These are phyloP conservation scores for Phalloptychus januarius DNA, from an alignment of 2,797 vertebrate species.

Conservation along the genomic window DNA sequence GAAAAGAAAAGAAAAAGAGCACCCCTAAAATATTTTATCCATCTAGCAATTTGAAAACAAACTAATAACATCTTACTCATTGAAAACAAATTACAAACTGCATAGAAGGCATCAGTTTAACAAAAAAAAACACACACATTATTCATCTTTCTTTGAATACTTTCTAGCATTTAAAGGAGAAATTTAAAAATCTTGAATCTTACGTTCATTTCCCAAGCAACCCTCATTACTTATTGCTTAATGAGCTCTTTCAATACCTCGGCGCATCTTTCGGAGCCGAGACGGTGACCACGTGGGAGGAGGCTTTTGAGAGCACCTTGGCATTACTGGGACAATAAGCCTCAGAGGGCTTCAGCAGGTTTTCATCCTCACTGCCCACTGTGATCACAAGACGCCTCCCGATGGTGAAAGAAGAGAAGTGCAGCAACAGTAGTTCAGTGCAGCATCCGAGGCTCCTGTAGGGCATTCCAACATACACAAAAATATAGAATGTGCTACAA, in stretches of 20 bases:
- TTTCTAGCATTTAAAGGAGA: neutral
- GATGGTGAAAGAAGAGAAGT: conserved; percentile 88
- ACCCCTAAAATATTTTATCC: neutral
- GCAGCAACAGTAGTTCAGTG: conserved; percentile 89
- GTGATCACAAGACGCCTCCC: conserved; percentile 86
- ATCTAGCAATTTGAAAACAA: neutral
- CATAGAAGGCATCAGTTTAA: neutral
- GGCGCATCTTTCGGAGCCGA: conserved; percentile 47
- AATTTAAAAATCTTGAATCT: neutral
- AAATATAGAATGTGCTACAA: neutral
- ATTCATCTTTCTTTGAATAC: neutral
- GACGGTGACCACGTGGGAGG: conserved; percentile 69
- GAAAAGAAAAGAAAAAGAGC: neutral
- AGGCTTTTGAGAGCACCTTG: neutral
- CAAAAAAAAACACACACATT: neutral
- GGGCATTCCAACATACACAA: conserved; percentile 8
- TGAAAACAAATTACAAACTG: neutral
- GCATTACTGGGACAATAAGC: conserved; percentile 75
- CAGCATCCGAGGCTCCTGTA: conserved; percentile 86
- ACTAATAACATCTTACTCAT: neutral
- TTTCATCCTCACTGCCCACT: conserved; percentile 82
- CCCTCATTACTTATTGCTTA: neutral
- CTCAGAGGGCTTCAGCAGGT: conserved; percentile 74
- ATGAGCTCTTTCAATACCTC: conserved; percentile 61
- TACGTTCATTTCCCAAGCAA: neutral